Evolutionary conservation across 2,113 vertebrate genomes (phyloP).

Genomic region (Centropus unirufus): DNA sequence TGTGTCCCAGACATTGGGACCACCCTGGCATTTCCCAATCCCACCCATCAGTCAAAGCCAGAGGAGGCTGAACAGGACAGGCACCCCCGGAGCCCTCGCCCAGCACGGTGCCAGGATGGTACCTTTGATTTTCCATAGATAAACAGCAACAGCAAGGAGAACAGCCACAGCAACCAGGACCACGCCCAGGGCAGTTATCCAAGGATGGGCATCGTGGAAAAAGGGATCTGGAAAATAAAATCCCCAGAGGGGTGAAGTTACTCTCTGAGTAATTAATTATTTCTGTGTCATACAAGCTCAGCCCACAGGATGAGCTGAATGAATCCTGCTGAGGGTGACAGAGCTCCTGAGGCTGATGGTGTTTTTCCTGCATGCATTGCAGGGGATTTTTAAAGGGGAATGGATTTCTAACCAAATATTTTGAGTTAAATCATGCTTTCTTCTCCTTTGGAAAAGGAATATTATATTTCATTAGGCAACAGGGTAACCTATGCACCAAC

Average conservation of each 20-base stretch:
- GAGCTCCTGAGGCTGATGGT: neutral
- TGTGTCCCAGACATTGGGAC: neutral
- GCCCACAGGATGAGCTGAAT: neutral
- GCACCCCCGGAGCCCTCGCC: neutral
- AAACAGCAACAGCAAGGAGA: fast-evolving
- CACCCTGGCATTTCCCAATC: fast-evolving
- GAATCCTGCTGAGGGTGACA: neutral
- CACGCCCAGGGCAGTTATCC: neutral
- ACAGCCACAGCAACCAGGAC: fast-evolving
- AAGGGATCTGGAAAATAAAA: neutral
- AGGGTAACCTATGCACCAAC: neutral
- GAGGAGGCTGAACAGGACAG: too few species aligned
- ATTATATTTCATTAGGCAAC: neutral
- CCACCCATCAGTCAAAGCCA: fast-evolving
- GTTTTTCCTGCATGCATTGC: too few species aligned
- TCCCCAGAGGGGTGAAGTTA: neutral
- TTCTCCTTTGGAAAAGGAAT: neutral
- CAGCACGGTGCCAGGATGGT: fast-evolving
- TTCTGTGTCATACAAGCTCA: neutral
- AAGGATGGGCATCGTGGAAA: neutral
- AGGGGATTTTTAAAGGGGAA: neutral
- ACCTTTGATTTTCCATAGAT: neutral
- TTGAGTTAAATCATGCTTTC: neutral
- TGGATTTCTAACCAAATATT: neutral
- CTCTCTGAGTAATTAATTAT: neutral